Conservation (phyloP, 1,140 invertebrate species). For the Leptonema lineaticorne region DNA sequence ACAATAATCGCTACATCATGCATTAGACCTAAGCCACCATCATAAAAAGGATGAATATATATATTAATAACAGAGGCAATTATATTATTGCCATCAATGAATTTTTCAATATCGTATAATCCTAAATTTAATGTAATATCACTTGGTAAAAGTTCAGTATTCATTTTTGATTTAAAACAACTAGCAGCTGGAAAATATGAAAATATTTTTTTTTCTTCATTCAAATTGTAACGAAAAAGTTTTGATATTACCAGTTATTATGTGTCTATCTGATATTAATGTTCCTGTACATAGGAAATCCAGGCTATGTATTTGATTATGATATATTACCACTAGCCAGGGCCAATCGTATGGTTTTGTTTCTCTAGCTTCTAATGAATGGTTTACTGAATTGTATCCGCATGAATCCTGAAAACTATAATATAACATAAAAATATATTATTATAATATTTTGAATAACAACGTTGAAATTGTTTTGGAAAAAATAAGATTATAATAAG, state of each 20-base stretch:
- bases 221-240: background rate
- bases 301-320: conserved; percentile 35
- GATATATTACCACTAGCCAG: conserved; percentile 40
- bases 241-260: conserved; percentile 45
- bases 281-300: conserved; percentile 46
- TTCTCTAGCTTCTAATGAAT: background rate
- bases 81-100: background rate
- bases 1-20: background rate
- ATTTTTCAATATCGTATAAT: background rate
- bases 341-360: conserved; percentile 37
- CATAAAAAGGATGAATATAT: background rate
- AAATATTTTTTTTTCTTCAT: background rate
- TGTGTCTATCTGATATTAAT: conserved; percentile 46
- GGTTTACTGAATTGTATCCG: background rate
- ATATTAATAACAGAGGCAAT: background rate
- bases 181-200: background rate
- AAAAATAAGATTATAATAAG: too few species aligned
- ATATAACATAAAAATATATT: too few species aligned
- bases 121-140: background rate
- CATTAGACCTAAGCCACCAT: background rate
- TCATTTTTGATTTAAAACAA: background rate
- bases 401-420: background rate
- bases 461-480: too few species aligned
- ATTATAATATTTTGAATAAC: too few species aligned
- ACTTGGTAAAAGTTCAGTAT: background rate